Evolutionary conservation across 2,113 vertebrate species (phyloP).

Genomic region (Istiophorus platypterus): DNA sequence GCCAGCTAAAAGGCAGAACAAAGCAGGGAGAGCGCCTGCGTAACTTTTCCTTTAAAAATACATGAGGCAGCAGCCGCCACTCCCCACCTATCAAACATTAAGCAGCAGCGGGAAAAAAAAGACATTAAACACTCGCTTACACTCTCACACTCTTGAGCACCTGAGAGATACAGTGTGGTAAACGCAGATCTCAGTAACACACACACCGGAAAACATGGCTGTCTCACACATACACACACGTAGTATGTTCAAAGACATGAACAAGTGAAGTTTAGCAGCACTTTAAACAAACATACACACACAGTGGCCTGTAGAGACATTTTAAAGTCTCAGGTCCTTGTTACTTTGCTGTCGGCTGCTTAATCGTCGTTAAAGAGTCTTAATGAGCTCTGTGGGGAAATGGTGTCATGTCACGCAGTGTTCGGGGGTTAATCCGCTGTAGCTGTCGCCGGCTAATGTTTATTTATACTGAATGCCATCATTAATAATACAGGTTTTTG

Average conservation of each 20-base stretch:
- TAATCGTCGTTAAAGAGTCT: not conserved
- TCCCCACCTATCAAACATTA: conserved; percentile 71
- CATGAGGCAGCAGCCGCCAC: conserved; percentile 54
- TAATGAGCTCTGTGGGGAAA: not conserved
- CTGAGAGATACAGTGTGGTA: not conserved
- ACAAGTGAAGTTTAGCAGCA: too few relatives aligned
- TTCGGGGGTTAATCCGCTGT: not conserved
- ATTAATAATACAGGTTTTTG: too few relatives aligned
- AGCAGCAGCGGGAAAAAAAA: conserved; percentile 46
- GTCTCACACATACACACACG: not conserved
- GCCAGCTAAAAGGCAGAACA: conserved; percentile 66
- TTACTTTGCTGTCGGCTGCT: not conserved
- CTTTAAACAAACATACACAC: conserved; percentile 13
- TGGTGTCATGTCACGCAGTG: not conserved
- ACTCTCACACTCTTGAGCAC: conserved; percentile 20
- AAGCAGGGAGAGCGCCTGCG: conserved; percentile 40
- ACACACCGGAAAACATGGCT: not conserved
- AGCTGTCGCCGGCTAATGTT: not conserved
- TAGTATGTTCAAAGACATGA: not conserved
- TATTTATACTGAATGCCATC: not conserved
- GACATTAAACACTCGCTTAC: conserved; percentile 32
- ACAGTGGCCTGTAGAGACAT: not conserved
- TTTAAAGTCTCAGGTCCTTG: too few relatives aligned
- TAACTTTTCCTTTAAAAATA: conserved; percentile 70
- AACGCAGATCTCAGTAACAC: not conserved